These are phyloP conservation scores for Solea solea DNA, from an alignment of 2,113 vertebrate species.

Conservation along the genomic window DNA sequence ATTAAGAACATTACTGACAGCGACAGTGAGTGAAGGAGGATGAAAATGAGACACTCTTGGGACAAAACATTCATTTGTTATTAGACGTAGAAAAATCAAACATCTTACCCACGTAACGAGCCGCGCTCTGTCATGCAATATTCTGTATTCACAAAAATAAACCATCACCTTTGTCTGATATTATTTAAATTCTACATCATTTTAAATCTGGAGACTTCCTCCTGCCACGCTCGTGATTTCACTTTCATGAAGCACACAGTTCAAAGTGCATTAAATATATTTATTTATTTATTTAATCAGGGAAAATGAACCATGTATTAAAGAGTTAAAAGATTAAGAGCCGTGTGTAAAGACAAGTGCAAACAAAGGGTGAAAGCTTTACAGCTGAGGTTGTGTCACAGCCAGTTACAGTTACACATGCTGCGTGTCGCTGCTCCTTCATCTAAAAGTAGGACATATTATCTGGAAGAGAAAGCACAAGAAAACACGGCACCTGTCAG, in stretches of 20 bases:
- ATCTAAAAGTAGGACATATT: conserved; percentile 84
- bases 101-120: conserved; percentile 45
- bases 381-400: conserved; percentile 62
- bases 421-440: conserved; percentile 72
- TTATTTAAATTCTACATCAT: background rate
- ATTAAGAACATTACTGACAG: background rate
- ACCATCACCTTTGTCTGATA: conserved; percentile 16
- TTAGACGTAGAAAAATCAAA: conserved; percentile 31
- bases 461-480: conserved; percentile 81
- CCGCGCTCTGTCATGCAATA: conserved; percentile 46
- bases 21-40: background rate
- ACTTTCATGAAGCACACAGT: conserved; percentile 70
- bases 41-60: background rate
- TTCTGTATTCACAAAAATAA: conserved; percentile 52
- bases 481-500: conserved; percentile 70
- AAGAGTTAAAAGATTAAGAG: conserved; percentile 58
- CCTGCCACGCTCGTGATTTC: conserved; percentile 30
- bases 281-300: conserved; percentile 73
- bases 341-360: conserved; percentile 60
- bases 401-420: conserved; percentile 64
- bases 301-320: conserved; percentile 49
- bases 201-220: background rate
- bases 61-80: conserved; percentile 44
- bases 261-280: conserved; percentile 63
- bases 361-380: conserved; percentile 66